A percentile compares a stretch with the other conserved stretches of the same genome.
Conservation (phyloP, 2,113 vertebrate species). For the Gnathonemus longibarbis region DNA sequence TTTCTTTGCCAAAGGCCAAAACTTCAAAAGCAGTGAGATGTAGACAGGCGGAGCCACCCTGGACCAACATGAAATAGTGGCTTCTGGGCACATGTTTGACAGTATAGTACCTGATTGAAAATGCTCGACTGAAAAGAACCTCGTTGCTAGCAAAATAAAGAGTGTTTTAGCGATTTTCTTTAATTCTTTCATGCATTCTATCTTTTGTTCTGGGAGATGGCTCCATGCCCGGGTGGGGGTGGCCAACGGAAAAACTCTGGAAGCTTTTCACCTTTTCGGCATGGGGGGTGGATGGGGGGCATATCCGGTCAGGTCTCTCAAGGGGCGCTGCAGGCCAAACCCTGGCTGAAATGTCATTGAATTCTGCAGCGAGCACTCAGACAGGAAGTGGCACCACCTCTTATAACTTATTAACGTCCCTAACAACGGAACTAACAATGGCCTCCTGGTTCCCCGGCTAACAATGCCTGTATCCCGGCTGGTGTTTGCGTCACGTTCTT, state of each 20-base stretch:
- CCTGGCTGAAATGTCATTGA: not conserved
- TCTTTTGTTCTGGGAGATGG: not conserved
- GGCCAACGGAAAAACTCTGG: not conserved
- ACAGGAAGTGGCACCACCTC: not conserved
- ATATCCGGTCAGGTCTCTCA: not conserved
- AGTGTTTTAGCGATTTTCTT: not conserved
- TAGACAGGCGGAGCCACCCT: not conserved
- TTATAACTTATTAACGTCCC: not conserved
- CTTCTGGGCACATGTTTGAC: not conserved
- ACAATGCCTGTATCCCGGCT: not conserved
- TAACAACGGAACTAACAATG: slow-evolving; percentile 20
- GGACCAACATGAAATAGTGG: not conserved
- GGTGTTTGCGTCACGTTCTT: not conserved
- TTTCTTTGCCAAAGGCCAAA: not conserved
- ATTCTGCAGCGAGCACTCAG: not conserved
- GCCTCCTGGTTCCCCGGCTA: not conserved
- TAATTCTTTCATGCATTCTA: not conserved
- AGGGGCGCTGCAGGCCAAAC: not conserved
- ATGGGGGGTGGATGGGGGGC: not conserved
- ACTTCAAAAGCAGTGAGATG: not conserved
- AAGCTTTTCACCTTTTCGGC: not conserved
- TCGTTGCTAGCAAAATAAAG: not conserved
- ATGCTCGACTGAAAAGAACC: not conserved
- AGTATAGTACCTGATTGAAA: not conserved
- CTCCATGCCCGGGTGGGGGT: not conserved